Percentiles rank a stretch among this genome's conserved stretches.
These are phyloP conservation scores for Sorex araneus DNA, from an alignment of 2,113 vertebrate species.

Conservation along the genomic window DNA sequence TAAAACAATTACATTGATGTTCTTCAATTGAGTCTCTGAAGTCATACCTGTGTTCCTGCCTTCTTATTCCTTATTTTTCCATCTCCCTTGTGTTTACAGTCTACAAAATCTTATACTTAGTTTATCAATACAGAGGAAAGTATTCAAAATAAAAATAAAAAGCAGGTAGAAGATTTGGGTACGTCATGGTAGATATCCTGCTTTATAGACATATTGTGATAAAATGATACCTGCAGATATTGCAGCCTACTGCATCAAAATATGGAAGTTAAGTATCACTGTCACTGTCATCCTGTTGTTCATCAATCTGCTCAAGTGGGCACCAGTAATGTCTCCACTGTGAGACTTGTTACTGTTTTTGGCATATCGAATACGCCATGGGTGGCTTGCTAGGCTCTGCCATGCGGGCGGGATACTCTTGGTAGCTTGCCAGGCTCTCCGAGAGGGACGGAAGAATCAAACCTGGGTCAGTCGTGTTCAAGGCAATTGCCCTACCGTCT, in stretches of 20 bases:
- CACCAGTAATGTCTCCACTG: too few relatives aligned
- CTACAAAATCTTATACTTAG: not conserved
- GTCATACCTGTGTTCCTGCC: not conserved
- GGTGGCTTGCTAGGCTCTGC: too few relatives aligned
- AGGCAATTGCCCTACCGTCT: too few relatives aligned
- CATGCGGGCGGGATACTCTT: too few relatives aligned
- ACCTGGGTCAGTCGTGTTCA: too few relatives aligned
- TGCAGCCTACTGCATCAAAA: not conserved
- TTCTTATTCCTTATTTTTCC: not conserved
- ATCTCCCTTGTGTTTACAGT: not conserved
- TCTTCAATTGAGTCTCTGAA: not conserved
- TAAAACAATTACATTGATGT: not conserved
- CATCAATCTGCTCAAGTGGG: too few relatives aligned
- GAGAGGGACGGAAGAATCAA: too few relatives aligned
- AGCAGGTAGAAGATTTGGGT: not conserved
- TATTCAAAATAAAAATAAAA: not conserved
- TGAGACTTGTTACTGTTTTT: too few relatives aligned
- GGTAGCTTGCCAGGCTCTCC: too few relatives aligned
- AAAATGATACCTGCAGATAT: not conserved
- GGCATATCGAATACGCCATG: too few relatives aligned
- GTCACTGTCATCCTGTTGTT: too few relatives aligned
- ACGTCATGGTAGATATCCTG: not conserved
- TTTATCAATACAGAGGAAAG: not conserved
- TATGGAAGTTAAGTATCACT: slow-evolving; percentile 9
- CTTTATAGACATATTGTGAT: not conserved